Evolutionary conservation across 1,140 invertebrate species (phyloP), one percentile per base, ranked within the genome.

Genomic region (Tigriopus japonicus): DNA sequence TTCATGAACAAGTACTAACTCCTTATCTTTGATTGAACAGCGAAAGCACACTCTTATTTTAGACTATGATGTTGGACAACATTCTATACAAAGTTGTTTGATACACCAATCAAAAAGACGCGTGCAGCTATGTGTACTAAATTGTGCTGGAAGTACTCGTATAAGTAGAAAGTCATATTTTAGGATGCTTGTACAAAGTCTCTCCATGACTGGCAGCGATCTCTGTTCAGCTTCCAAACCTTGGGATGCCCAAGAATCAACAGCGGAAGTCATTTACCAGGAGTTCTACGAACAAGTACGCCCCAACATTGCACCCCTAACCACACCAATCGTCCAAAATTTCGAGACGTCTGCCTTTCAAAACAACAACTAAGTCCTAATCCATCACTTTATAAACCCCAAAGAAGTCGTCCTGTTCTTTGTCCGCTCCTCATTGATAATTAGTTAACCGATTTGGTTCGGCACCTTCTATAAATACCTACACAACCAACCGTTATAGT

Each of bases 281-380:
- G 86, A 89, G 68, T 89, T 89, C 71, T 87, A 87, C 71, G 78
- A 83, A 64, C 84, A 87, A 73, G 84, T 79, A 68, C 45, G n/a
- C 2, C n/a, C 45, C 2, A 5, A 12, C 45, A 49, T 17, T 5
- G 45, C n/a, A 21, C 21, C 5, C n/a, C 45, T 49, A 15, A 5
- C 45, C 45, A 12, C 45, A 49, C 45, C 10, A 49, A 15, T 49
- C 45, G 12, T n/a, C n/a, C n/a, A n/a, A n/a, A n/a, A n/a, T n/a
- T n/a, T n/a, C n/a, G n/a, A n/a, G n/a, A n/a, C n/a, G n/a, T n/a
- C n/a, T n/a, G n/a, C n/a, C n/a, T n/a, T n/a, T n/a, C n/a, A n/a
- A n/a, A n/a, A n/a, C n/a, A n/a, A n/a, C n/a, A n/a, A n/a, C n/a
- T n/a, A n/a, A n/a, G n/a, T n/a, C n/a, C n/a, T n/a, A n/a, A n/a